Conservation (phyloP, 2,888 invertebrate species). For the Orchestes rusci region DNA sequence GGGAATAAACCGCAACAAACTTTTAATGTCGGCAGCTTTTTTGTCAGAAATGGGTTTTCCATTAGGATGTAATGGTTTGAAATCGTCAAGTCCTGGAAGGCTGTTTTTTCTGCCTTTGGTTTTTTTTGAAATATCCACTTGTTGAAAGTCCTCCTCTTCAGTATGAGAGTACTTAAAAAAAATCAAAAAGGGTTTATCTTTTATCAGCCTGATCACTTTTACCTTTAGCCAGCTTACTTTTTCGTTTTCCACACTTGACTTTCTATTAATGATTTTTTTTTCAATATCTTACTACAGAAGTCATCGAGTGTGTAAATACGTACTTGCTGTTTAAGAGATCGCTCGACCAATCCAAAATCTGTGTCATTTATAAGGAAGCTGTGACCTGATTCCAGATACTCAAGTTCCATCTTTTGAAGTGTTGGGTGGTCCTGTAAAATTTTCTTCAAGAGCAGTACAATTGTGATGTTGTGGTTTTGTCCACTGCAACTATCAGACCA, state of each 20-base stretch:
- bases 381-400: slow-evolving; percentile 7
- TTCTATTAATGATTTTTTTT: slow-evolving; percentile 15
- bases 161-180: no score
- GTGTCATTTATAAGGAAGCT: slow-evolving; percentile 15
- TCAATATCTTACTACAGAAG: no score
- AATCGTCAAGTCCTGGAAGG: neutral
- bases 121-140: neutral
- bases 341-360: slow-evolving; percentile 14
- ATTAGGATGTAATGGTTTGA: slow-evolving; percentile 1
- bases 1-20: neutral
- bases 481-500: slow-evolving; percentile 26
- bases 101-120: neutral
- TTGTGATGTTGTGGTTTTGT: slow-evolving; percentile 25
- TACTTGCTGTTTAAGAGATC: slow-evolving; percentile 17
- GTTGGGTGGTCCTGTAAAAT: slow-evolving; percentile 13
- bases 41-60: slow-evolving; percentile 7
- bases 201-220: slow-evolving; percentile 5
- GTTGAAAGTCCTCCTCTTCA: neutral
- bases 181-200: no score
- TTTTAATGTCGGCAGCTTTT: slow-evolving; percentile 8
- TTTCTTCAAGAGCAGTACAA: slow-evolving; percentile 22
- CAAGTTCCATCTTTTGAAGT: slow-evolving; percentile 1
- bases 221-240: slow-evolving; percentile 5
- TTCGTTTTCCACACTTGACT: slow-evolving; percentile 30
- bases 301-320: slow-evolving; percentile 14